phyloP scores from a whole-genome alignment of 2,113 vertebrate species.

The Microtus oregoni region DNA sequence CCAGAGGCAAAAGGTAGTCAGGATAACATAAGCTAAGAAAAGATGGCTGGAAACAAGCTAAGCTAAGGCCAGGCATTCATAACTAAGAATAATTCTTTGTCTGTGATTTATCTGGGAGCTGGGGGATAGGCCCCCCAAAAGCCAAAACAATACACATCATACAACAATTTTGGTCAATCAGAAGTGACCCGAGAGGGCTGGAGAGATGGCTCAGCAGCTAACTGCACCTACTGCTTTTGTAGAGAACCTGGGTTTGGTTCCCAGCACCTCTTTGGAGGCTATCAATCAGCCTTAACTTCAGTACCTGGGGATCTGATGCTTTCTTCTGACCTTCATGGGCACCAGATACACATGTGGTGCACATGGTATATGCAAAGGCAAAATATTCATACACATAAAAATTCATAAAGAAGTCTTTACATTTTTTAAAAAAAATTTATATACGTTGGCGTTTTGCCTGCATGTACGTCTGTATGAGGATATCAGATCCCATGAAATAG shows the following conservation, averaged over 20 bases:
- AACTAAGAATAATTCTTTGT: too few relatives aligned
- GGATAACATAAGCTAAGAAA: too few relatives aligned
- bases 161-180: neutral
- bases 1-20: too few relatives aligned
- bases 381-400: neutral
- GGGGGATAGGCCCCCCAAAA: too few relatives aligned
- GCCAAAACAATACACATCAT: too few relatives aligned
- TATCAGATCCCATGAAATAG: too few relatives aligned
- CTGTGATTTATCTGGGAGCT: too few relatives aligned
- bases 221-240: neutral
- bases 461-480: too few relatives aligned
- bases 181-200: neutral
- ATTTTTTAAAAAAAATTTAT: too few relatives aligned
- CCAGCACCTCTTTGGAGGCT: neutral
- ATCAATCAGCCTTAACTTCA: neutral
- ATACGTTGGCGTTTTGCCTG: too few relatives aligned
- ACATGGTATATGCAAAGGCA: neutral
- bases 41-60: too few relatives aligned
- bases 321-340: neutral
- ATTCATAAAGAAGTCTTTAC: neutral
- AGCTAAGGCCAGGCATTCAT: too few relatives aligned
- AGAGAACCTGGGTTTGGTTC: neutral
- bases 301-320: neutral
- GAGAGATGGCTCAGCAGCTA: neutral
- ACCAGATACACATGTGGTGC: neutral